Evolutionary conservation across 2,113 vertebrate species (phyloP).

Genomic region (Charina bottae): DNA sequence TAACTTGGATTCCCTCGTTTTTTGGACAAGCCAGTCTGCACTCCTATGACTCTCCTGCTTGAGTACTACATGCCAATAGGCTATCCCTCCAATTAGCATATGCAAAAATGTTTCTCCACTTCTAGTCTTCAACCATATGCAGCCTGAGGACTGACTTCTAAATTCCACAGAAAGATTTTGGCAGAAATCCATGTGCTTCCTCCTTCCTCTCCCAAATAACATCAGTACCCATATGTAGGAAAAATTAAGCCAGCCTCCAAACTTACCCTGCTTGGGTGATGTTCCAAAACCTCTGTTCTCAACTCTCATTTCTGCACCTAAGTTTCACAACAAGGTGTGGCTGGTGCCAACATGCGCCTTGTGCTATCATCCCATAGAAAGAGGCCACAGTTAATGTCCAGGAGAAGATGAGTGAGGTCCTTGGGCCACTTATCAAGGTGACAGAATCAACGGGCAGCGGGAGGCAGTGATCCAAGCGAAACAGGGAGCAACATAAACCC

Average conservation of each 20-base stretch:
- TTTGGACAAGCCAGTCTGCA: neutral
- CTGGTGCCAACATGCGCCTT: neutral
- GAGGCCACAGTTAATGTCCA: neutral
- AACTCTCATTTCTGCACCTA: slow-evolving; percentile 19
- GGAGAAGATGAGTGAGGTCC: neutral
- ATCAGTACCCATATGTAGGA: neutral
- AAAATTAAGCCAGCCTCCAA: neutral
- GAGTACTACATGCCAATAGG: neutral
- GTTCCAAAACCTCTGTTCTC: neutral
- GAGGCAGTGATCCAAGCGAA: neutral
- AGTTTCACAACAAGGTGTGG: neutral
- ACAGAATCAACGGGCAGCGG: neutral
- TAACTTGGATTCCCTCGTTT: neutral
- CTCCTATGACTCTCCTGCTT: neutral
- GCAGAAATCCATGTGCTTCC: neutral
- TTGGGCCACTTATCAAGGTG: neutral
- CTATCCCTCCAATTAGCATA: neutral
- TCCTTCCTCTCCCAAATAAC: neutral
- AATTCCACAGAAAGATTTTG: neutral
- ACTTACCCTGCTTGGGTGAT: slow-evolving; percentile 27
- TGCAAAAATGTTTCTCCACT: neutral
- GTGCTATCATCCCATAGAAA: neutral
- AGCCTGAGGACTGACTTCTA: neutral
- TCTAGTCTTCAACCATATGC: neutral
- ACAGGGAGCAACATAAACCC: neutral